phyloP scores from a whole-genome alignment of 2,797 vertebrate species.

The Myripristis jacobus region DNA sequence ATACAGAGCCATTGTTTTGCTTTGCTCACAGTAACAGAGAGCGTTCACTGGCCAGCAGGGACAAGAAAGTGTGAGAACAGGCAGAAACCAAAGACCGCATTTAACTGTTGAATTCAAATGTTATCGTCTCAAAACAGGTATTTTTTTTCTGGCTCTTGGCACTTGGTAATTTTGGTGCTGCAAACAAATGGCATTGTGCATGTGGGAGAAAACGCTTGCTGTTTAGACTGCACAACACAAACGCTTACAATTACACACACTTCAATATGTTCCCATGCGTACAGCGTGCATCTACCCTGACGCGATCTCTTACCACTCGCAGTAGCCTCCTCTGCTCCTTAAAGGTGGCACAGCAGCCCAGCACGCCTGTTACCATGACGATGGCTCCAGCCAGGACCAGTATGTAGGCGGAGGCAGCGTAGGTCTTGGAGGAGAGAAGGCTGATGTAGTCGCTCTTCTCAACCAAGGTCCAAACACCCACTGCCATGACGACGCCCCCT shows the following conservation, averaged over 20 bases:
- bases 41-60: not conserved
- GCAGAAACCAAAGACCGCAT: too few species aligned
- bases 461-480: conserved; percentile 93
- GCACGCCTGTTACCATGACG: conserved; percentile 87
- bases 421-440: conserved; percentile 93
- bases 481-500: conserved; percentile 93
- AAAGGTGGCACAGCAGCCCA: conserved; percentile 86
- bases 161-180: too few species aligned
- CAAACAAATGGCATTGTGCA: not conserved
- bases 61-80: not conserved
- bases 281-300: conserved; percentile 23
- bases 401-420: conserved; percentile 95
- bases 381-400: conserved; percentile 85
- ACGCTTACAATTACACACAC: not conserved
- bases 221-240: not conserved
- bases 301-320: conserved; percentile 81
- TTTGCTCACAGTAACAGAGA: too few species aligned
- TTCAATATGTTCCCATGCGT: conserved; percentile 7
- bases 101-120: too few species aligned
- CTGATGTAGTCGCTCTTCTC: conserved; percentile 99
- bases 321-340: conserved; percentile 86
- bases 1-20: too few species aligned
- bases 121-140: too few species aligned
- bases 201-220: not conserved
- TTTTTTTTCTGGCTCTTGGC: too few species aligned